Conservation (phyloP, 2,888 invertebrate genomes). For the Odontomyia ornata region DNA sequence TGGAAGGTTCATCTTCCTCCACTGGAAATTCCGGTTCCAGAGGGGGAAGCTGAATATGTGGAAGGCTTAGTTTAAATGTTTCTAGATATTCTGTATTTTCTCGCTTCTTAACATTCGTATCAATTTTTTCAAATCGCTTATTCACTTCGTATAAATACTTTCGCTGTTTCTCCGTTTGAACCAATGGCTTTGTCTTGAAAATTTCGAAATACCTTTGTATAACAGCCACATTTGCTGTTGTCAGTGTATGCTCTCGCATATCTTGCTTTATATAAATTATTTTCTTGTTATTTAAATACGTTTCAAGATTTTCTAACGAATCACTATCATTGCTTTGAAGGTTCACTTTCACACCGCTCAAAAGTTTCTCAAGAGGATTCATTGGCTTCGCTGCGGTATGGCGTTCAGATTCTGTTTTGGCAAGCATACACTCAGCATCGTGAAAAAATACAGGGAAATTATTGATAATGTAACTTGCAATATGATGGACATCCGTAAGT, state of each 20-base stretch:
- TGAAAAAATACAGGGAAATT: constrained; percentile 1
- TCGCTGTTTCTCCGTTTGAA: constrained; percentile 7
- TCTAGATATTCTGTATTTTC: neutral
- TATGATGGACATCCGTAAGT: neutral
- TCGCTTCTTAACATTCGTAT: neutral
- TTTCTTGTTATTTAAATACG: neutral
- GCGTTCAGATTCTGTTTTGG: neutral
- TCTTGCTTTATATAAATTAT: neutral
- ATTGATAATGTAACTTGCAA: neutral
- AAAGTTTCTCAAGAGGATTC: neutral
- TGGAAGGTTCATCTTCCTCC: neutral
- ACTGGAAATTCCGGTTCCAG: neutral
- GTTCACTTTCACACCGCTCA: neutral
- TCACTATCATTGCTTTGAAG: neutral
- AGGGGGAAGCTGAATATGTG: neutral
- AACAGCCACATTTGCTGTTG: constrained; percentile 59
- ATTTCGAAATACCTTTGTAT: constrained; percentile 40
- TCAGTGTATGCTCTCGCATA: constrained; percentile 50
- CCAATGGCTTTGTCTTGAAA: constrained; percentile 21
- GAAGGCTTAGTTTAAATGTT: neutral
- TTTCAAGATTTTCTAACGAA: neutral
- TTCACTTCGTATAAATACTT: neutral
- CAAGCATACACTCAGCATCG: neutral
- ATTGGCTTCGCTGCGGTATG: neutral
- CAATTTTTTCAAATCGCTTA: neutral